phyloP scores from a whole-genome alignment of 2,113 vertebrate genomes.

The Diglossa brunneiventris region DNA sequence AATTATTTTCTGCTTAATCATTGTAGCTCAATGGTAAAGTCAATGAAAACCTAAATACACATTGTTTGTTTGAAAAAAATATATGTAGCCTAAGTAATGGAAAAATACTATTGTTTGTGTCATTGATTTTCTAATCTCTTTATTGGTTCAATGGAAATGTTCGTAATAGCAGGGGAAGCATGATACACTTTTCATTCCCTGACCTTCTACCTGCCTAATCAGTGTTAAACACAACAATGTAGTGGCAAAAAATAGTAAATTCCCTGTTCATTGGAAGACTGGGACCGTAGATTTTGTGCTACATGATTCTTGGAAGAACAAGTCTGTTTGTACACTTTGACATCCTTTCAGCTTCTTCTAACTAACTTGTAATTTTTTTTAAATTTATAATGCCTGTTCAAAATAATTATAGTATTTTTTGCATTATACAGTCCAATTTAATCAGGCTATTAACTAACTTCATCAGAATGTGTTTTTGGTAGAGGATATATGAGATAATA shows the following conservation, averaged over 20 bases:
- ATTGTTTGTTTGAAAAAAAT: not conserved
- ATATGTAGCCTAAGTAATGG: not conserved
- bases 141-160: not conserved
- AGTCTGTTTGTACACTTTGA: not conserved
- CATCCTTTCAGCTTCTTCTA: not conserved
- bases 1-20: not conserved
- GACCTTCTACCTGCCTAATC: not conserved
- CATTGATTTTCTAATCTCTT: not conserved
- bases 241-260: not conserved
- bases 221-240: not conserved
- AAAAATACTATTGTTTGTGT: not conserved
- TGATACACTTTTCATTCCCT: not conserved
- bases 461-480: not conserved
- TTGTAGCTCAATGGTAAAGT: not conserved
- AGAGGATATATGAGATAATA: not conserved
- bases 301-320: not conserved
- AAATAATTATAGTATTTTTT: not conserved
- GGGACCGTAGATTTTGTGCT: not conserved
- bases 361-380: not conserved
- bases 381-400: not conserved
- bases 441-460: not conserved
- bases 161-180: not conserved
- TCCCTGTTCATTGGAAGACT: not conserved
- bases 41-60: not conserved
- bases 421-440: not conserved